A percentile compares a stretch with the other conserved stretches of the same genome.
Conservation (phyloP, 2,113 vertebrate species). For the Micronycteris hirsuta region DNA sequence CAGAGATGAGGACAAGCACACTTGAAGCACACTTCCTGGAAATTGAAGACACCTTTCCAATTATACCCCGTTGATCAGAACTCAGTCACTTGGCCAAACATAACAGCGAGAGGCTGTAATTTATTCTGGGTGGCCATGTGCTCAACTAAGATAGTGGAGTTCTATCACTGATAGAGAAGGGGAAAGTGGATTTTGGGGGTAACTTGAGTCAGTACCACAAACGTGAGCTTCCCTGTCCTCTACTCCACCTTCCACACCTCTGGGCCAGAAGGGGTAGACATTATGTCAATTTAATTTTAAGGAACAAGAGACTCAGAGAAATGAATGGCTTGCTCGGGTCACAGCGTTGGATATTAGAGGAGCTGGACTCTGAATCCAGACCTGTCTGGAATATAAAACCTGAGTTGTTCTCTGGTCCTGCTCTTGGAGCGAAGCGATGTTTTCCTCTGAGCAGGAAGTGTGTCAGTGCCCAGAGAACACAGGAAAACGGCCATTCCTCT, state of each 20-base stretch:
- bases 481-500: background rate
- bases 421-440: background rate
- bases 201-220: background rate
- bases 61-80: background rate
- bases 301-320: background rate
- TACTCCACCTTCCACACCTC: background rate
- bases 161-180: background rate
- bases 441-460: background rate
- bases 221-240: background rate
- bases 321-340: background rate
- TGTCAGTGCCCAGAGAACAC: background rate
- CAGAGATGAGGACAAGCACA: background rate
- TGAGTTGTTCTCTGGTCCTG: background rate
- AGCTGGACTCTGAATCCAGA: background rate
- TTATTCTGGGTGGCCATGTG: background rate
- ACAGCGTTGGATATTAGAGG: background rate
- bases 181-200: rapidly evolving
- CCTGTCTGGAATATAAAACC: background rate
- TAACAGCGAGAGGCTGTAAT: background rate
- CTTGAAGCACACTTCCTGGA: background rate
- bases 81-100: background rate
- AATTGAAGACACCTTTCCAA: background rate
- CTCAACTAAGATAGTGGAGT: background rate
- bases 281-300: background rate
- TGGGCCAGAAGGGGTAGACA: background rate